Percentiles rank a stretch among this genome's conserved stretches.
phyloP scores from a whole-genome alignment of 2,113 vertebrate genomes.

The Loxodonta africana region DNA sequence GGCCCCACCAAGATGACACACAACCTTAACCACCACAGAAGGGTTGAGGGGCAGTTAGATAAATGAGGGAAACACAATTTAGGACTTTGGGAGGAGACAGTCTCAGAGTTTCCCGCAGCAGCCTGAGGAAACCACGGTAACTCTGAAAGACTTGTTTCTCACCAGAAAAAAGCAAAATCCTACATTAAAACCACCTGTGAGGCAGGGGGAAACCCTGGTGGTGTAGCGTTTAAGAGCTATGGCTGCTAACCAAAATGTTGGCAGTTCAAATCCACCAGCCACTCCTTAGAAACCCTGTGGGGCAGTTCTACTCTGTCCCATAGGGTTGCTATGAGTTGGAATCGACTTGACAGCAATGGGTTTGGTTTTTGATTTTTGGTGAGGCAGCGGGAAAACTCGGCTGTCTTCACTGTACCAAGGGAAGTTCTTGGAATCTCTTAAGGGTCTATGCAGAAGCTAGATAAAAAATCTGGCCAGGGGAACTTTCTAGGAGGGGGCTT shows the following conservation, averaged over 20 bases:
- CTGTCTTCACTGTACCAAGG: not conserved
- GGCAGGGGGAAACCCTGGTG: too few species aligned
- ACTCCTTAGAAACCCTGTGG: too few species aligned
- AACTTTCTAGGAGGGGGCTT: not conserved
- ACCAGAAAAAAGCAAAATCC: not conserved
- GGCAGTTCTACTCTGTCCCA: too few species aligned
- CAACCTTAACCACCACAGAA: too few species aligned
- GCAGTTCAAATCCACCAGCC: too few species aligned
- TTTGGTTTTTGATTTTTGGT: too few species aligned
- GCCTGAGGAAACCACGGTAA: not conserved
- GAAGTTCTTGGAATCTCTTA: not conserved
- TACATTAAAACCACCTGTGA: not conserved
- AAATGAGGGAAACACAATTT: not conserved
- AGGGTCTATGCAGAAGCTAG: not conserved
- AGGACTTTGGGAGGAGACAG: not conserved
- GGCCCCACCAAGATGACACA: too few species aligned
- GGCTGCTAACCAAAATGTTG: too few species aligned
- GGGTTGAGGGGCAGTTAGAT: not conserved
- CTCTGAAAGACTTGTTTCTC: not conserved
- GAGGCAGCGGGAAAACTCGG: not conserved
- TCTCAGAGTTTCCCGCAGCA: not conserved
- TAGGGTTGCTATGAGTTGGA: too few species aligned
- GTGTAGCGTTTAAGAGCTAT: too few species aligned
- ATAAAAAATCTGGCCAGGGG: not conserved
- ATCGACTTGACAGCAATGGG: too few species aligned